Percentiles rank a stretch among this genome's conserved stretches.
Conservation (phyloP, 2,888 invertebrate genomes). For the Beris morrisii region DNA sequence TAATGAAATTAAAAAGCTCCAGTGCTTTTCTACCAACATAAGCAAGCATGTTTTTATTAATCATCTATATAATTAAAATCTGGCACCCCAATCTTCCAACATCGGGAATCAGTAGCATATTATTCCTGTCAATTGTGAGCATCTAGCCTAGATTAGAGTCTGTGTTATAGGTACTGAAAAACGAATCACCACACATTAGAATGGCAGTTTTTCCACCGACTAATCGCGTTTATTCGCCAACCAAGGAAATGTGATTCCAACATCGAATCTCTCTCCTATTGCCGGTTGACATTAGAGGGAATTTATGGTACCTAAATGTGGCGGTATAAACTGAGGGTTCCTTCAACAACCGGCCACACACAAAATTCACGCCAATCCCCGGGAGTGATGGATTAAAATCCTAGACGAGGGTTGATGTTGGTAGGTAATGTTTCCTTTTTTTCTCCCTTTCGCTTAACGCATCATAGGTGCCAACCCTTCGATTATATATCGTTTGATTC, state of each 20-base stretch:
- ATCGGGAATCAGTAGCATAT: constrained; percentile 14
- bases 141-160: neutral
- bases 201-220: neutral
- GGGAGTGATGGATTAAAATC: too few relatives aligned
- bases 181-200: neutral
- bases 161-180: neutral
- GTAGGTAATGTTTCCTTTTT: too few relatives aligned
- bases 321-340: too few relatives aligned
- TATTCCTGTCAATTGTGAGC: neutral
- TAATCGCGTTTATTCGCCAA: too few relatives aligned
- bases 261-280: neutral
- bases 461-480: constrained; percentile 1
- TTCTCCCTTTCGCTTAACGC: too few relatives aligned
- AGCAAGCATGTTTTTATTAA: neutral
- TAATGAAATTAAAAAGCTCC: constrained; percentile 11
- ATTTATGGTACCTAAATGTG: too few relatives aligned
- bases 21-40: neutral
- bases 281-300: neutral
- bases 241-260: too few relatives aligned
- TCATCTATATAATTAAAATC: neutral
- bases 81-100: neutral
- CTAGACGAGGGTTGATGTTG: too few relatives aligned
- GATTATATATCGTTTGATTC: constrained; percentile 34
- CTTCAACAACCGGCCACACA: too few relatives aligned
- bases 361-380: too few relatives aligned